phyloP scores from a whole-genome alignment of 2,797 vertebrate species.

The Pipistrellus pipistrellus region DNA sequence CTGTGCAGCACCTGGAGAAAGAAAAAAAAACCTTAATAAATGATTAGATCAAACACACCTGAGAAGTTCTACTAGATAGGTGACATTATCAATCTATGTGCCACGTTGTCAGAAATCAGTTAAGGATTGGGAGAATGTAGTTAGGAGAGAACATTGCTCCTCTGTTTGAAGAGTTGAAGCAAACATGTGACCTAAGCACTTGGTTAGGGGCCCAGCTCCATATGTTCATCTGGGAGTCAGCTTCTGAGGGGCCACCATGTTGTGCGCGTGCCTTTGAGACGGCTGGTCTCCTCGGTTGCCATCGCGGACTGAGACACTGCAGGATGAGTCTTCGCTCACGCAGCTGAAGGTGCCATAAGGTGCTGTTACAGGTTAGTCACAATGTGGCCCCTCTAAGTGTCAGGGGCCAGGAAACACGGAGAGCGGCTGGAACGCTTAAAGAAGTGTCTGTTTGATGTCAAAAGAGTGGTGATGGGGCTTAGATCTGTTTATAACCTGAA shows the following conservation, averaged over 20 bases:
- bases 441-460: background rate
- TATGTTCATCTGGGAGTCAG: background rate
- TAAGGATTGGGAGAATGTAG: background rate
- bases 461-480: background rate
- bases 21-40: background rate
- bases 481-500: background rate
- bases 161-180: background rate
- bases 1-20: background rate
- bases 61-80: background rate
- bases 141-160: background rate
- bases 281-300: background rate
- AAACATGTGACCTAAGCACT: background rate
- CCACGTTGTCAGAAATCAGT: background rate
- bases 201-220: background rate
- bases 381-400: background rate
- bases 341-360: background rate
- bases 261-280: background rate
- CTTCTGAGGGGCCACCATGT: too few relatives aligned
- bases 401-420: background rate
- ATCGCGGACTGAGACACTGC: background rate
- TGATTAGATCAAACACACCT: background rate
- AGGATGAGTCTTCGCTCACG: background rate
- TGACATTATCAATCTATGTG: background rate
- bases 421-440: background rate
- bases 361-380: background rate